Evolutionary conservation across 2,888 invertebrate species (phyloP).

Genomic region (Chloroclystis v-ata): DNA sequence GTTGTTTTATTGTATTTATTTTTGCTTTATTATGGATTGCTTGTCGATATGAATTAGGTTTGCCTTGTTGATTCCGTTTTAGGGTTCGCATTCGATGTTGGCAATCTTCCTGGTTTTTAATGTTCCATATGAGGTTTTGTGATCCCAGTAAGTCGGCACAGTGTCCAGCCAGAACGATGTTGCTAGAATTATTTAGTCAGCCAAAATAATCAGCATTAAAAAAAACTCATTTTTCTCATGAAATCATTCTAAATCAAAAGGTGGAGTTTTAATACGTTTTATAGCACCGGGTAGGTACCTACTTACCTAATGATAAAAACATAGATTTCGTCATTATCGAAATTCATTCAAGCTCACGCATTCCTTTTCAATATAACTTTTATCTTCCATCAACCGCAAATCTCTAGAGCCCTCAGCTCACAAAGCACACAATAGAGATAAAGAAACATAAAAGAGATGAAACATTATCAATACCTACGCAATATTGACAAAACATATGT

Average conservation of each 20-base stretch:
- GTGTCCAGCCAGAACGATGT: too few species aligned
- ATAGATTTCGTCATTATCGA: neutral
- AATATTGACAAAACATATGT: slow-evolving; percentile 24
- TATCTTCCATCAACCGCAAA: slow-evolving; percentile 12
- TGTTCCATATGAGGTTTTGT: too few species aligned
- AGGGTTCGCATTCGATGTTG: slow-evolving; percentile 6
- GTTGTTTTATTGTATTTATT: slow-evolving; percentile 6
- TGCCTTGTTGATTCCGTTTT: slow-evolving; percentile 8
- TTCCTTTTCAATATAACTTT: neutral
- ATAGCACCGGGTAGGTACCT: too few species aligned
- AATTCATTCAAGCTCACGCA: slow-evolving; percentile 2
- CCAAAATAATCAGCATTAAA: too few species aligned
- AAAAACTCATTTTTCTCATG: too few species aligned
- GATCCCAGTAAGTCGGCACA: too few species aligned
- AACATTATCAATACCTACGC: slow-evolving; percentile 25
- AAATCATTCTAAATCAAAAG: too few species aligned
- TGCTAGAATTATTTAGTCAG: too few species aligned
- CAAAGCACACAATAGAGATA: slow-evolving; percentile 19
- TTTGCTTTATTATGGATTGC: slow-evolving; percentile 9
- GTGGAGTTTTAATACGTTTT: too few species aligned
- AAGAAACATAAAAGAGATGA: slow-evolving; percentile 23
- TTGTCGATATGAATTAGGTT: slow-evolving; percentile 18
- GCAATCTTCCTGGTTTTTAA: neutral
- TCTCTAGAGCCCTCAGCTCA: slow-evolving; percentile 17
- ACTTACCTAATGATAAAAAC: neutral